These are phyloP conservation scores for Phalacrocorax aristotelis DNA, from an alignment of 2,113 vertebrate genomes.

Conservation along the genomic window DNA sequence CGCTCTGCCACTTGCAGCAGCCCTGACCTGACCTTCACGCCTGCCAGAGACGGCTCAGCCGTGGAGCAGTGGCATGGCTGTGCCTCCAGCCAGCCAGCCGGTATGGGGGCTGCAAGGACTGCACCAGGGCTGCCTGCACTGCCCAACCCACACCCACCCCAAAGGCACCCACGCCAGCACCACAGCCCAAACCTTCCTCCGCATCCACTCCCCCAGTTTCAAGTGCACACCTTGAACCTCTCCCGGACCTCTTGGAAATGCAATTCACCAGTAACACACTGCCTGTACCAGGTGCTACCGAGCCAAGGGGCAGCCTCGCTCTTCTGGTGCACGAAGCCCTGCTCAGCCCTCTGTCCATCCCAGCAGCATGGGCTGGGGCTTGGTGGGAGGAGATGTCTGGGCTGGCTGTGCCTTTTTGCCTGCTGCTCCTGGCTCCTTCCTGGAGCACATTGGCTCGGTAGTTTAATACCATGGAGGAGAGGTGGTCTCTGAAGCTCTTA, in stretches of 20 bases:
- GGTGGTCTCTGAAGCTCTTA: background rate
- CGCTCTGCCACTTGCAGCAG: background rate
- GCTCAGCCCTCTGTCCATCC: background rate
- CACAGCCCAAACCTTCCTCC: background rate
- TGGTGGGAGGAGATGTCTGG: background rate
- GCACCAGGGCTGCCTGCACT: background rate
- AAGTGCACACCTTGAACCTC: background rate
- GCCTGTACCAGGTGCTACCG: background rate
- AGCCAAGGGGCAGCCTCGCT: background rate
- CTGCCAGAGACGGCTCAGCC: accelerated
- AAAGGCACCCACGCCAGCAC: background rate
- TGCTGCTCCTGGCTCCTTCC: background rate
- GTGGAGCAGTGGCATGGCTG: background rate
- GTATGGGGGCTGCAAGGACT: background rate
- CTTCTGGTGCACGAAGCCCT: accelerated
- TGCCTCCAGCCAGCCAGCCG: background rate
- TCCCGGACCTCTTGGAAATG: background rate
- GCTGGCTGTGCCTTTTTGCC: background rate
- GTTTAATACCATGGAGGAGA: background rate
- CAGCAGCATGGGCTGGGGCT: background rate
- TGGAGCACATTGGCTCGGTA: accelerated
- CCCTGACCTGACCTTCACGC: constrained; percentile 6
- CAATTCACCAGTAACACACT: background rate
- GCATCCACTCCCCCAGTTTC: accelerated
- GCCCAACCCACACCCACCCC: background rate